These are phyloP conservation scores for Laticauda colubrina DNA, from an alignment of 2,113 vertebrate species.

Conservation along the genomic window DNA sequence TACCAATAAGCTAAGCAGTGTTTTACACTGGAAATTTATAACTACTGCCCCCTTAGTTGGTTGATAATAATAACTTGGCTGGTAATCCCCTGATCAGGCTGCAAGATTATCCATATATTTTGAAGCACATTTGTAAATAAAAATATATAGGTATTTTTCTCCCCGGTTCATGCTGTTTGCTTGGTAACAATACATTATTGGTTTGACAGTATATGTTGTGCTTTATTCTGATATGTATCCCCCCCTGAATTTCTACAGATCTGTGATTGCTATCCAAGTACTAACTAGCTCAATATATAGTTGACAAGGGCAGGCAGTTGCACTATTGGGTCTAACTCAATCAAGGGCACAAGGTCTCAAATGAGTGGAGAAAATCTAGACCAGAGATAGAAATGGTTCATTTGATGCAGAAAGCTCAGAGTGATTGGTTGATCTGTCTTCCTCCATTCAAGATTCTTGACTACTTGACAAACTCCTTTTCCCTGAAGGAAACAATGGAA, in stretches of 20 bases:
- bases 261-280: background rate
- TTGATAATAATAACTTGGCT: background rate
- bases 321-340: background rate
- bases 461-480: background rate
- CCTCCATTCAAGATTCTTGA: background rate
- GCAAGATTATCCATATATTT: background rate
- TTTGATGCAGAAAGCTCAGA: background rate
- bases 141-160: background rate
- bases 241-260: background rate
- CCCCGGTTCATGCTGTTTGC: background rate
- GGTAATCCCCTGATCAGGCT: background rate
- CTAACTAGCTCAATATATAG: background rate
- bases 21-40: background rate
- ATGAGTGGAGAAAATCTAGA: background rate
- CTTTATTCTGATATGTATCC: background rate
- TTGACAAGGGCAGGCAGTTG: background rate
- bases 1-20: background rate
- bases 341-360: background rate
- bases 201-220: background rate
- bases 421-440: background rate
- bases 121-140: background rate
- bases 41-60: background rate
- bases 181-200: background rate
- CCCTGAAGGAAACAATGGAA: background rate
- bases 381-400: background rate